Base-by-base conservation (phyloP, 2,797 vertebrate genomes). In the Meda fulgida region DNA sequence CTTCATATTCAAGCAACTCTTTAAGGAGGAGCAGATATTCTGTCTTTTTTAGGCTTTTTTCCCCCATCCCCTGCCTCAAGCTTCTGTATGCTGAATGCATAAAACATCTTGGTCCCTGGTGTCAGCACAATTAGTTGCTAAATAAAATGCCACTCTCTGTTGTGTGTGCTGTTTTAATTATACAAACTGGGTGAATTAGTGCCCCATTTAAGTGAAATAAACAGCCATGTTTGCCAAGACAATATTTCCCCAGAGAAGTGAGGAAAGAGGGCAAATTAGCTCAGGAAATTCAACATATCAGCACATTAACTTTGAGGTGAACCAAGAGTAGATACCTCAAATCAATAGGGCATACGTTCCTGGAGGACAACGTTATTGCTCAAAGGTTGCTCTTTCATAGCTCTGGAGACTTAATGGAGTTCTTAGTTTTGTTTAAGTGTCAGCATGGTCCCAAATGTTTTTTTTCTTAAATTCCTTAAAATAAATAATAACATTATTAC, bases 41-140 rank as follows among this genome's bases (percentile, higher is more conserved):
- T 92, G 95, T 93, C 94, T 94, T 94, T 78, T 31, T n/a, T 67
- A 43, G n/a, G 60, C 84, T 77, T 70, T 81, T 85, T 87, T 88
- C 4, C 19, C 43, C 19, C 43, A 85, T 87, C 80, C 90, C 83
- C 88, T 91, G 85, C 89, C 90, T 85, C 87, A 93, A 96, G 96
- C 96, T 96, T 95, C 96, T 94, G 94, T 94, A 96, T 96, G 95
- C 96, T 95, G 96, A 95, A 96, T 97, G 95, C 96, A 97, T 97
- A 97, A 97, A 97, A 96, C 95, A 94, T 89, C 93, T 94, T 91
- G 90, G 90, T 97, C 97, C 97, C 97, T 94, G 93, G 96, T 95
- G 97, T 97, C 95, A 95, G 96, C 96, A 97, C 97, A 98, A 99
- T 98, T 98, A 98, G 96, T 96, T 94, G 96, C 96, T 97, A 97